Conservation (phyloP, 2,113 vertebrate species). For the Casuarius casuarius region DNA sequence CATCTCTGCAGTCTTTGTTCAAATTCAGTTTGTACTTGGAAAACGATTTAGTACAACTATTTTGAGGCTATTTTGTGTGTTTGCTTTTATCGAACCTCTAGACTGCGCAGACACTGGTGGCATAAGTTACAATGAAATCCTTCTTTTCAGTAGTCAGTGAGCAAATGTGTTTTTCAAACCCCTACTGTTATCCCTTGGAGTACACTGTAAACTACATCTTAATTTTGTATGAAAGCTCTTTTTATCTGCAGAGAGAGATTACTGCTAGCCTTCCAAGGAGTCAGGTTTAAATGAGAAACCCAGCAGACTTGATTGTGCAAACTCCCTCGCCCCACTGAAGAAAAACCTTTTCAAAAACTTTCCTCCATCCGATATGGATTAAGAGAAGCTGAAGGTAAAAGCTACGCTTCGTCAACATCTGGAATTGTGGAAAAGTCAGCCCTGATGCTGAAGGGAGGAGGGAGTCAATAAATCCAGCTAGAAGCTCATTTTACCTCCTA, state of each 20-base stretch:
- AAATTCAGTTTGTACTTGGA: slow-evolving; percentile 24
- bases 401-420: background rate
- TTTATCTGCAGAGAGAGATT: slow-evolving; percentile 36
- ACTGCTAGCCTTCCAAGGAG: slow-evolving; percentile 6
- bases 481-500: background rate
- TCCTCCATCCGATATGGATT: background rate
- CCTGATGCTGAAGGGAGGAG: background rate
- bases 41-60: background rate
- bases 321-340: background rate
- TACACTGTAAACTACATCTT: slow-evolving; percentile 37
- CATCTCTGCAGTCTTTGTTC: slow-evolving; percentile 17
- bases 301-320: background rate
- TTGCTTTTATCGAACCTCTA: slow-evolving; percentile 38
- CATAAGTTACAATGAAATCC: background rate
- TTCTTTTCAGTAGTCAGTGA: slow-evolving; percentile 40
- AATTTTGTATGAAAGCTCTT: slow-evolving; percentile 56
- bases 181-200: slow-evolving; percentile 12
- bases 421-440: background rate
- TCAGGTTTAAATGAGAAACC: slow-evolving; percentile 28
- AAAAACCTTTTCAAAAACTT: background rate
- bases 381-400: slow-evolving; percentile 2
- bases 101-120: background rate
- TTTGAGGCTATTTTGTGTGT: slow-evolving; percentile 25
- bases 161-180: slow-evolving; percentile 43
- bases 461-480: background rate